A percentile compares a stretch with the other conserved stretches of the same genome.
Evolutionary conservation across 2,888 invertebrate genomes (phyloP).

Genomic region (Athalia cordata): DNA sequence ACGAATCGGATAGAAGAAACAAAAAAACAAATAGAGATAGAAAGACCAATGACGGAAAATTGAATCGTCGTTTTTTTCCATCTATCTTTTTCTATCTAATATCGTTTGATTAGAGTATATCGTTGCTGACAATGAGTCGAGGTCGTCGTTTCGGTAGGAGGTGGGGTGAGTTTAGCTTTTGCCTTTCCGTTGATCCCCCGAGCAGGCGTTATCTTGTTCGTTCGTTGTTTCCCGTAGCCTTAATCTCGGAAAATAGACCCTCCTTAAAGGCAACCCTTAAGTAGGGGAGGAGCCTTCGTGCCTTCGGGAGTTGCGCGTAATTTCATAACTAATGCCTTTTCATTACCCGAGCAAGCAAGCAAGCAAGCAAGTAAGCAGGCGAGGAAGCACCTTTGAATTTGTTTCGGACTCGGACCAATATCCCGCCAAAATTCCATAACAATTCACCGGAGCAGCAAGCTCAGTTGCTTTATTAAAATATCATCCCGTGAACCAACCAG

Average conservation of each 20-base stretch:
- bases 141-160: not conserved
- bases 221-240: constrained; percentile 28
- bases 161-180: constrained; percentile 16
- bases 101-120: constrained; percentile 36
- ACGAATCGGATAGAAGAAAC: not conserved
- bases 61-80: not conserved
- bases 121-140: constrained; percentile 5
- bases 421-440: constrained; percentile 31
- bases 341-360: constrained; percentile 34
- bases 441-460: constrained; percentile 6
- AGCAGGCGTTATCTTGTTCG: constrained; percentile 27
- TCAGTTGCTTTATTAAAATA: constrained; percentile 37
- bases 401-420: constrained; percentile 40
- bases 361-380: too few species aligned
- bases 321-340: constrained; percentile 44
- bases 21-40: not conserved
- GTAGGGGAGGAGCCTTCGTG: constrained; percentile 27
- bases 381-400: constrained; percentile 12
- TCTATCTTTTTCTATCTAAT: constrained; percentile 2
- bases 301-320: constrained; percentile 20
- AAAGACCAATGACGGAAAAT: not conserved
- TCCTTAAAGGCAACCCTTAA: constrained; percentile 22
- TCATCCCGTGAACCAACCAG: constrained; percentile 15
- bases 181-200: constrained; percentile 13
- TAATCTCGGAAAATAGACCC: not conserved